These are phyloP conservation scores for Nomada flava DNA, from an alignment of 2,888 invertebrate genomes.

Conservation along the genomic window DNA sequence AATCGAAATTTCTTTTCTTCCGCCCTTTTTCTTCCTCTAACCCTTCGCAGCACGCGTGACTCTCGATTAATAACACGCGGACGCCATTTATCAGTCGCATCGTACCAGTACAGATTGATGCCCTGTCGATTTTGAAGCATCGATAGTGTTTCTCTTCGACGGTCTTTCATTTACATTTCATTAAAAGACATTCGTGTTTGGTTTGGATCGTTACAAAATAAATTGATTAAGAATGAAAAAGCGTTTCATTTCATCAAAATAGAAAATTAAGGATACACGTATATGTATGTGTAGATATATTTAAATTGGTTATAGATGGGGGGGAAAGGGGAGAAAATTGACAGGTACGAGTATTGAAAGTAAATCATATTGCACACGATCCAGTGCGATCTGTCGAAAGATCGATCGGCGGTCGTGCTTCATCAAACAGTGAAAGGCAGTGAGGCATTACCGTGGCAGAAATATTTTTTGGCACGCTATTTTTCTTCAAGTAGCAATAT, in stretches of 20 bases:
- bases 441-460: background rate
- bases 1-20: slow-evolving; percentile 63
- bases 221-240: slow-evolving; percentile 2
- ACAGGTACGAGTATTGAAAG: background rate
- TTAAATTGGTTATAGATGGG: too few species aligned
- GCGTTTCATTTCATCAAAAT: too few species aligned
- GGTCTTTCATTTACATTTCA: background rate
- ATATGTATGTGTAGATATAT: too few species aligned
- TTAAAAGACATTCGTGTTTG: background rate
- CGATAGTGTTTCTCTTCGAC: background rate
- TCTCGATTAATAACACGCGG: slow-evolving; percentile 63
- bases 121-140: slow-evolving; percentile 27
- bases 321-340: background rate
- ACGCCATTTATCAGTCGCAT: slow-evolving; percentile 63
- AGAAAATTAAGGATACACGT: too few species aligned
- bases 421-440: slow-evolving; percentile 2
- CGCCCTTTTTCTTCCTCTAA: slow-evolving; percentile 3
- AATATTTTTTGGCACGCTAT: background rate
- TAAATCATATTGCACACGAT: background rate
- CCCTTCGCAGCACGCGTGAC: slow-evolving; percentile 47
- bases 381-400: background rate
- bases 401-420: background rate
- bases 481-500: background rate
- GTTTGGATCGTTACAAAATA: background rate
- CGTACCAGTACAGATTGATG: slow-evolving; percentile 17